Base-by-base conservation (phyloP, 53 echinoderm and acorn worm species). In the Glandiceps talaboti region DNA sequence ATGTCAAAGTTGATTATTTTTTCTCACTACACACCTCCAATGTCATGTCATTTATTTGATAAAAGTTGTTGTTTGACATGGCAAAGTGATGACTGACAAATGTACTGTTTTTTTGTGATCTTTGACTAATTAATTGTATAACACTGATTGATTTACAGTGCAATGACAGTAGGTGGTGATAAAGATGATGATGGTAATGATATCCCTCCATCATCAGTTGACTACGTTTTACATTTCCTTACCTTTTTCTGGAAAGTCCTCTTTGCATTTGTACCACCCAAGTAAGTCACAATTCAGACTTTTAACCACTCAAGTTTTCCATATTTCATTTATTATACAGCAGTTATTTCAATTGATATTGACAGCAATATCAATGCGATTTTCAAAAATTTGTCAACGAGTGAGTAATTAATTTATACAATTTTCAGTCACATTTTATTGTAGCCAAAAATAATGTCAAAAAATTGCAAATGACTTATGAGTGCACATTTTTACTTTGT, bases 171-270 rank as follows among this genome's bases (percentile, higher is more conserved):
- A n/a, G 99, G 99, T 45, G 99, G 99, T 27, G 99, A 97, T 79
- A 81, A 87, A 0, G 99, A 97, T 81, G 99, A 97, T 1, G 76
- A 93, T 26, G 99, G 99, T 27, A 93, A 89, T 29, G 91, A 91
- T 74, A 85, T 97, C 26, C 93, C 93, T 0, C 91, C 99, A 1
- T 86, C 93, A 27, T 89, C 81, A 80, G 74, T 94, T 0, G 93
- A 93, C 77, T 93, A 91, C 29, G n/a, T 97, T 78, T 85, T 97
- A 80, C 99, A 97, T 79, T 97, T 97, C 80, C 90, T 93, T 74
- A 91, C 99, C 27, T 97, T 97, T 86, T 91, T 97, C 81, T 97
- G 99, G 99, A 97, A 97, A 83, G 99, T 97, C 73, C 85, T 97
- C 26, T 97, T 97, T 77, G 88, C 99, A 12, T 76, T 97, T 20